phyloP scores from a whole-genome alignment of 37 sponge, comb jelly and placozoan species.

The Theonella swinhoei region DNA sequence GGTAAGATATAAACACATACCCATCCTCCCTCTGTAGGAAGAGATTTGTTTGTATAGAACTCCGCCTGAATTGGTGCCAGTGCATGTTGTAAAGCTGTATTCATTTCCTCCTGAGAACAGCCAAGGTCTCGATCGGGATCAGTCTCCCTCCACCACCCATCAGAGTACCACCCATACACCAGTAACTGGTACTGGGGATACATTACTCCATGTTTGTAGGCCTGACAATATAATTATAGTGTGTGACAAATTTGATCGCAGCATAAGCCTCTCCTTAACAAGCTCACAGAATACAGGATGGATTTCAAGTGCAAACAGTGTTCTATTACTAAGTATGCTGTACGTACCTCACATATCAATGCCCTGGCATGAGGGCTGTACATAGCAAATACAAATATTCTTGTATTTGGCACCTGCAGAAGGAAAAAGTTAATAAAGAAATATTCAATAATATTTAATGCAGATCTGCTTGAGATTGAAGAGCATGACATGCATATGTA shows the following conservation, averaged over 20 bases:
- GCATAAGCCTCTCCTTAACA: too few species aligned
- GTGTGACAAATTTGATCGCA: not conserved
- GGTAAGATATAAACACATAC: not conserved
- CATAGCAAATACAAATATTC: constrained; percentile 9
- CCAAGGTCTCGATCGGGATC: not conserved
- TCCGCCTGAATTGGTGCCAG: not conserved
- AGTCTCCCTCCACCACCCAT: constrained; percentile 12
- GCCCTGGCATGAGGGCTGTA: constrained; percentile 33
- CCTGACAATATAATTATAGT: constrained; percentile 29
- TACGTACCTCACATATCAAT: constrained; percentile 42
- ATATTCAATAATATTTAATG: too few species aligned
- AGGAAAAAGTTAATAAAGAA: too few species aligned
- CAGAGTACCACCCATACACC: constrained; percentile 32
- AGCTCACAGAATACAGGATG: too few species aligned
- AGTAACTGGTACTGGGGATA: constrained; percentile 36
- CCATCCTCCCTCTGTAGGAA: not conserved
- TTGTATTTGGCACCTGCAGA: constrained; percentile 12
- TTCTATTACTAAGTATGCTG: too few species aligned
- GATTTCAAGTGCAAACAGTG: too few species aligned
- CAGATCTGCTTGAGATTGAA: too few species aligned
- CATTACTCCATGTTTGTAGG: not conserved
- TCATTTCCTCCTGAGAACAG: not conserved
- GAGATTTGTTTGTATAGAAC: not conserved
- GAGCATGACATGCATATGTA: too few species aligned
- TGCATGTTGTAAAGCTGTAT: not conserved